These are phyloP conservation scores for Progne subis DNA, from an alignment of 2,113 vertebrate species.

Conservation along the genomic window DNA sequence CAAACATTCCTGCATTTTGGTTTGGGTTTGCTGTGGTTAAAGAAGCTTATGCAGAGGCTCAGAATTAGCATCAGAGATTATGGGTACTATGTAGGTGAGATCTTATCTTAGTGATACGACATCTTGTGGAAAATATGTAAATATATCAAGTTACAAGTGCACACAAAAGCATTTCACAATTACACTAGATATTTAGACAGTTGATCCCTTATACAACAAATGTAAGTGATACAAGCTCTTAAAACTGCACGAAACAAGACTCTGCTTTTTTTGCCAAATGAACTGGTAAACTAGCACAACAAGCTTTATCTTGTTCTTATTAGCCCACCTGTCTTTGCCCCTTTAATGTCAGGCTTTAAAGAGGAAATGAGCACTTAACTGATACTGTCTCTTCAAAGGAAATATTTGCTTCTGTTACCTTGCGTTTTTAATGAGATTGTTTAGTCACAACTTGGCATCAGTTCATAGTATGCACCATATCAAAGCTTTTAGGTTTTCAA, in stretches of 20 bases:
- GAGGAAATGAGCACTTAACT: slow-evolving; percentile 63
- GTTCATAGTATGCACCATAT: slow-evolving; percentile 32
- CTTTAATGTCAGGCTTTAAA: slow-evolving; percentile 58
- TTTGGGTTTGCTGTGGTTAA: neutral
- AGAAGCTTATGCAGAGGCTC: neutral
- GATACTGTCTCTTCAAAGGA: slow-evolving; percentile 64
- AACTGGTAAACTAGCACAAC: slow-evolving; percentile 27
- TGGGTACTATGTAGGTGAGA: slow-evolving; percentile 15
- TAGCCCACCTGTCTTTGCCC: slow-evolving; percentile 56
- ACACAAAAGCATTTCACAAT: slow-evolving; percentile 40
- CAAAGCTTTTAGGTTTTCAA: slow-evolving; percentile 37
- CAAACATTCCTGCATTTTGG: neutral
- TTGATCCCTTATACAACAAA: slow-evolving; percentile 25
- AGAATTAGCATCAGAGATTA: neutral
- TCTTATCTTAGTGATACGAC: slow-evolving; percentile 26
- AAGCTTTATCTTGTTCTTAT: slow-evolving; percentile 59
- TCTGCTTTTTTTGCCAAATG: slow-evolving; percentile 22
- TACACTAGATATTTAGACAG: slow-evolving; percentile 1
- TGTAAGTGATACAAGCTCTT: slow-evolving; percentile 3
- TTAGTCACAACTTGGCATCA: slow-evolving; percentile 53
- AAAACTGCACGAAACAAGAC: slow-evolving; percentile 14
- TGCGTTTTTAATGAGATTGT: slow-evolving; percentile 54
- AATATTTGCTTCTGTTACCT: slow-evolving; percentile 63
- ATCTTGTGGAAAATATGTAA: slow-evolving; percentile 45
- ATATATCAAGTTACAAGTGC: slow-evolving; percentile 38